phyloP scores from a whole-genome alignment of 2,888 invertebrate species.

The Drosophila mulleri region DNA sequence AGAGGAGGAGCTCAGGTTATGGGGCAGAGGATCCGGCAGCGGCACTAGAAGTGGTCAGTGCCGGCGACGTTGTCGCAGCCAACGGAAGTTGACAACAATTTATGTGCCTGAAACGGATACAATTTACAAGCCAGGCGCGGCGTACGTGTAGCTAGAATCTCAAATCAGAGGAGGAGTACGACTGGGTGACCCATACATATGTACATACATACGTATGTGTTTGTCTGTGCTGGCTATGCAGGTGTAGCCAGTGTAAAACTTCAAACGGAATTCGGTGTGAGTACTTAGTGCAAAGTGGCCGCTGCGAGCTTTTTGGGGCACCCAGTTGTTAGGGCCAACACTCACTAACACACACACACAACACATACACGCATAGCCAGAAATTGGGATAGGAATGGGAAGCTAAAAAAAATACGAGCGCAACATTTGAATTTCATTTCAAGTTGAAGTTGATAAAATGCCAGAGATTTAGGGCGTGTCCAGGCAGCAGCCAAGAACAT shows the following conservation, averaged over 20 bases:
- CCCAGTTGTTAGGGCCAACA: constrained; percentile 39
- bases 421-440: constrained; percentile 74
- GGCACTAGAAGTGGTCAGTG: constrained; percentile 74
- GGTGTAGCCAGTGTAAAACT: constrained; percentile 62
- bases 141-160: constrained; percentile 49
- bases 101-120: constrained; percentile 83
- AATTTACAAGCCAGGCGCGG: constrained; percentile 81
- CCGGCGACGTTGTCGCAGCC: constrained; percentile 77
- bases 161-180: not conserved
- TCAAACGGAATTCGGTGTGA: constrained; percentile 77
- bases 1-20: constrained; percentile 8
- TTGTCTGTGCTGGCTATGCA: constrained; percentile 28
- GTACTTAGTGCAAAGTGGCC: constrained; percentile 78
- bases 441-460: constrained; percentile 74
- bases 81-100: constrained; percentile 84
- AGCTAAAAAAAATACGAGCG: constrained; percentile 31
- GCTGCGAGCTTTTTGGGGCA: constrained; percentile 43
- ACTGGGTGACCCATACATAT: not conserved
- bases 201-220: not conserved
- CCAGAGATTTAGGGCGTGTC: constrained; percentile 63
- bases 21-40: constrained; percentile 8
- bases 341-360: not conserved
- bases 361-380: not conserved
- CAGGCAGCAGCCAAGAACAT: constrained; percentile 18
- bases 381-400: not conserved